A percentile compares a stretch with the other conserved stretches of the same genome.
Evolutionary conservation across 2,113 vertebrate species (phyloP).

Genomic region (Rynchops niger): DNA sequence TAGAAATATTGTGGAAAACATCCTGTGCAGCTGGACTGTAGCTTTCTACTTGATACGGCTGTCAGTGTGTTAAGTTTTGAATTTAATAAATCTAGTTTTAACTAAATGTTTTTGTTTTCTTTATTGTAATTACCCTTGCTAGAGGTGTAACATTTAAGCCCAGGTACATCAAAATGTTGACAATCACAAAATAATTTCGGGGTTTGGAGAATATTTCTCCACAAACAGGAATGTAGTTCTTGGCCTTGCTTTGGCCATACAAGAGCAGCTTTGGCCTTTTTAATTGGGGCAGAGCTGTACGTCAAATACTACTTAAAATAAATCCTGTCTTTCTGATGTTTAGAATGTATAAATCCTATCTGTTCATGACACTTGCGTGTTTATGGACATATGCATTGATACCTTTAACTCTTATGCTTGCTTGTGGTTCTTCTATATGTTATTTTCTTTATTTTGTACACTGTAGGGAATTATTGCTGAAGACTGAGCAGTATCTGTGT

Average conservation of each 20-base stretch:
- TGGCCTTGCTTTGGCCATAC: not conserved
- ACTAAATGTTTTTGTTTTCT: not conserved
- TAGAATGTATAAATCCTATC: not conserved
- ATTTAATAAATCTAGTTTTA: not conserved
- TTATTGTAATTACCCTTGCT: not conserved
- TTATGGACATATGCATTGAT: not conserved
- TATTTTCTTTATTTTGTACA: not conserved
- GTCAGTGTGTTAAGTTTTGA: not conserved
- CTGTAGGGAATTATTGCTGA: not conserved
- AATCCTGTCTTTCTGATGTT: not conserved
- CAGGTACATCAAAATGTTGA: not conserved
- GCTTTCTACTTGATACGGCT: not conserved
- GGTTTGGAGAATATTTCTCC: not conserved
- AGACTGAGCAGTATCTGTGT: not conserved
- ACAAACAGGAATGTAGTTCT: not conserved
- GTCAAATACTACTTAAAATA: not conserved
- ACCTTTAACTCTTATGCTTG: not conserved
- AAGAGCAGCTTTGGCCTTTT: not conserved
- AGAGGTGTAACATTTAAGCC: not conserved
- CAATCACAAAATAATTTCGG: not conserved
- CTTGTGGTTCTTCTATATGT: not conserved
- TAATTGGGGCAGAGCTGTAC: not conserved
- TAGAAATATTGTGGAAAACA: not conserved
- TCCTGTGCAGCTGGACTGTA: not conserved
- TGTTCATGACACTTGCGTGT: accelerated